These are phyloP conservation scores for Atractosteus spatula DNA, from an alignment of 2,113 vertebrate species.

Conservation along the genomic window DNA sequence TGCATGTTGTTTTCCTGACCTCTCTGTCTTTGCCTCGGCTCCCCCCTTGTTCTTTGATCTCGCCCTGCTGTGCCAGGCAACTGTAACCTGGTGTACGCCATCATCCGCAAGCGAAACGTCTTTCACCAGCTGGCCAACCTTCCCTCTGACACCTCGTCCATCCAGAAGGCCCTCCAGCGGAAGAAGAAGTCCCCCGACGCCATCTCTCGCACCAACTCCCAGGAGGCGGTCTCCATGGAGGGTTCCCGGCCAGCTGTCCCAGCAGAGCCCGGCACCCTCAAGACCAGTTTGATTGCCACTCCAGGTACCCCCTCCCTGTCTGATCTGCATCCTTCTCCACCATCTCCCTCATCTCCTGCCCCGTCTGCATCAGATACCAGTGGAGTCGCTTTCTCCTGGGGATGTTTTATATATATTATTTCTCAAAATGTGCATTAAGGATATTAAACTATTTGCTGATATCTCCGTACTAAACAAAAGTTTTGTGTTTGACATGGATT, in stretches of 20 bases:
- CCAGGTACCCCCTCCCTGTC: slow-evolving; percentile 69
- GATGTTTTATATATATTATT: too few relatives aligned
- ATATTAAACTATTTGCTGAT: too few relatives aligned
- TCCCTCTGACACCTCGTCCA: slow-evolving; percentile 77
- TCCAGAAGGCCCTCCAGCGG: slow-evolving; percentile 90
- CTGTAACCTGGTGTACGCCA: slow-evolving; percentile 92
- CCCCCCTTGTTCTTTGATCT: background rate
- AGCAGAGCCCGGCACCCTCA: slow-evolving; percentile 90
- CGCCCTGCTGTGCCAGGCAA: slow-evolving; percentile 73
- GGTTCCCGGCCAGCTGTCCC: slow-evolving; percentile 89
- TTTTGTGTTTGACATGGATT: too few relatives aligned
- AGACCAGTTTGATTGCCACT: slow-evolving; percentile 88
- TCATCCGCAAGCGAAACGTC: slow-evolving; percentile 92
- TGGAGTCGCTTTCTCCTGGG: background rate
- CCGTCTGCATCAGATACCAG: background rate
- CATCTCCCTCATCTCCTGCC: background rate
- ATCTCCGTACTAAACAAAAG: too few relatives aligned
- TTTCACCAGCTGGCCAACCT: slow-evolving; percentile 97
- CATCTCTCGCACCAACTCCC: slow-evolving; percentile 87
- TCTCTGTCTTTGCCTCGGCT: background rate
- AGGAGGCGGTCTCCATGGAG: slow-evolving; percentile 92
- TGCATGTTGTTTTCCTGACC: background rate
- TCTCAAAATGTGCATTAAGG: too few relatives aligned
- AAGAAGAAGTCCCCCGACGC: slow-evolving; percentile 79
- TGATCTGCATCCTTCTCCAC: too few relatives aligned